Base-by-base conservation (phyloP, 2,797 vertebrate genomes). In the Thripadectes ignobilis region DNA sequence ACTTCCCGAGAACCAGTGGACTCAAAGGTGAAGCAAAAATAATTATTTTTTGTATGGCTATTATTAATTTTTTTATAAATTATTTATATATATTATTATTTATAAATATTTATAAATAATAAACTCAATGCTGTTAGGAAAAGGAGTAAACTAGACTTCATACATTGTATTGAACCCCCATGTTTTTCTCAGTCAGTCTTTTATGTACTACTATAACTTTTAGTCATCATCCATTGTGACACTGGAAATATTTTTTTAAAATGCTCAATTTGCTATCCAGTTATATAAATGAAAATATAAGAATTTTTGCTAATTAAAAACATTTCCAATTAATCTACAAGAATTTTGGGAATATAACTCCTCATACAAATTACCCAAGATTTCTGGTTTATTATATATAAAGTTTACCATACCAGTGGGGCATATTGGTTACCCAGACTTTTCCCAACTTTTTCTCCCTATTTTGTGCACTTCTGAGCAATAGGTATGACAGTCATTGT, bases 251-350 rank as follows among this genome's bases (percentile, higher is more conserved):
- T 32, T 14, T 23, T 23, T 48, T 11, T 29, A 51, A 80, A 18
- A 78, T 0, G 4, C 6, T 65, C 19, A n/a, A 4, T 57, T 84
- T 74, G 1, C 2, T n/a, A n/a, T n/a, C n/a, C n/a, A n/a, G n/a
- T n/a, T n/a, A n/a, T n/a, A n/a, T n/a, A n/a, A n/a, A 52, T n/a
- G 27, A 77, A 69, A 77, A 90, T 51, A 21, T 14, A 80, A 62
- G 5, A 54, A 39, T 29, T 66, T 51, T 0, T 59, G 29, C 6
- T 34, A 55, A 63, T 52, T 51, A 41, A 78, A 88, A 73, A 9
- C 1, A 27, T 36, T 88, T 69, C 7, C 5, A 62, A n/a, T 58
- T 78, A 45, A 2, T 18, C 8, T 45, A 16, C 7, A 69, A 73
- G 20, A 89, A 36, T 58, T 66, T 68, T 34, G 7, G 4, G 15